Evolutionary conservation across 2,113 vertebrate species (phyloP).

Genomic region (Rhinolophus sinicus): DNA sequence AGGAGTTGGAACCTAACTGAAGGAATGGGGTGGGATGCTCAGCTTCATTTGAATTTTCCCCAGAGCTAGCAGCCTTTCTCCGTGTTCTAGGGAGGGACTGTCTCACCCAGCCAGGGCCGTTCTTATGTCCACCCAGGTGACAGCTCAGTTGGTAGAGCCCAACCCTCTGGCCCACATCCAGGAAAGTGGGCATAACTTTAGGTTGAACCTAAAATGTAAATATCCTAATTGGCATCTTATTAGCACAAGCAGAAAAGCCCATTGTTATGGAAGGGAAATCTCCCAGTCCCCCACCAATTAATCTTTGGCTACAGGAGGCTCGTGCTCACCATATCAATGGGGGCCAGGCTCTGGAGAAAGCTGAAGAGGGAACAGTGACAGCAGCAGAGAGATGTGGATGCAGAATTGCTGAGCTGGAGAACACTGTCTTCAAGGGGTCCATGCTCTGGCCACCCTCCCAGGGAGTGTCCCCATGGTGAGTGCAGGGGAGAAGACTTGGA

Average conservation of each 20-base stretch:
- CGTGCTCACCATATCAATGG: neutral
- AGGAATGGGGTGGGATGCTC: neutral
- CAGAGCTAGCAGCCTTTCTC: neutral
- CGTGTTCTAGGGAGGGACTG: neutral
- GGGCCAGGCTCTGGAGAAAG: neutral
- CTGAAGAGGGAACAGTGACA: neutral
- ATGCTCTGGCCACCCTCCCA: neutral
- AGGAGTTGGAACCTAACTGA: neutral
- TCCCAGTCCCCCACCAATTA: slow-evolving; percentile 75
- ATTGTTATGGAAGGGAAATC: slow-evolving; percentile 65
- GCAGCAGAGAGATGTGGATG: neutral
- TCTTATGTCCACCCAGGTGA: neutral
- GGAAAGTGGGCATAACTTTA: slow-evolving; percentile 11
- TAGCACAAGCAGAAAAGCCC: slow-evolving; percentile 63
- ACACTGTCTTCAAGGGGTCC: neutral
- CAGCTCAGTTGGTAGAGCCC: neutral
- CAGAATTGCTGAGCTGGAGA: neutral
- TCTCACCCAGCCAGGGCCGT: neutral
- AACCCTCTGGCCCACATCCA: neutral
- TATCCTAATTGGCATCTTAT: slow-evolving; percentile 61
- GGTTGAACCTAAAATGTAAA: slow-evolving; percentile 66
- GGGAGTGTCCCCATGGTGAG: fast-evolving
- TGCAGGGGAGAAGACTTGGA: neutral
- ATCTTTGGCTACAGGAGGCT: slow-evolving; percentile 48
- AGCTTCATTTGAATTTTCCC: neutral